A percentile compares a stretch with the other conserved stretches of the same genome.
phyloP scores from a whole-genome alignment of 2,113 vertebrate species.

The Mirounga angustirostris region DNA sequence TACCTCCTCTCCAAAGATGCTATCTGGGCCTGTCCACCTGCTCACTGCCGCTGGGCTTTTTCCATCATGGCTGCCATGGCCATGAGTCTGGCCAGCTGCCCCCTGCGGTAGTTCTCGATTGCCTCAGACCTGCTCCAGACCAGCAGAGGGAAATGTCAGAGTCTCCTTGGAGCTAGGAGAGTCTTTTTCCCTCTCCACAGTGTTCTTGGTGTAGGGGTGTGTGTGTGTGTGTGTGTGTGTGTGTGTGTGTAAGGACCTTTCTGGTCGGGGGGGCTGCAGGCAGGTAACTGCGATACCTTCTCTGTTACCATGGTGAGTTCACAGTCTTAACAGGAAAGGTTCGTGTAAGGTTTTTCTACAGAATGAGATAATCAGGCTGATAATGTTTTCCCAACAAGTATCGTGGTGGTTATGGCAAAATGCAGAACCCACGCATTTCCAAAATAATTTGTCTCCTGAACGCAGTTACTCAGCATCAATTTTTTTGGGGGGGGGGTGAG shows the following conservation, averaged over 20 bases:
- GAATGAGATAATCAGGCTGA: not conserved
- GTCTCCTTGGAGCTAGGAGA: not conserved
- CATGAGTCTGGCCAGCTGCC: not conserved
- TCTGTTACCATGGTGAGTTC: not conserved
- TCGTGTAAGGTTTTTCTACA: not conserved
- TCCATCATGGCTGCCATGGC: not conserved
- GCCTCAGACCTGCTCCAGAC: not conserved
- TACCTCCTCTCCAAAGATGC: not conserved
- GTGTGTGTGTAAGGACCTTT: not conserved
- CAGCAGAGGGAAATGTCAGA: not conserved
- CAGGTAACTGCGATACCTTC: not conserved
- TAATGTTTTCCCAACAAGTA: not conserved
- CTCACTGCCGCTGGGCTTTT: not conserved
- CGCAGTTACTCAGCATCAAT: not conserved
- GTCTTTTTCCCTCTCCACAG: not conserved
- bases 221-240: too few relatives aligned
- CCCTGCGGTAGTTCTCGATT: not conserved
- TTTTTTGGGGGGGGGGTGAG: not conserved
- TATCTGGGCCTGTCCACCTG: not conserved
- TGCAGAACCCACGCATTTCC: not conserved
- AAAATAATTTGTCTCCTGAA: constrained; percentile 16
- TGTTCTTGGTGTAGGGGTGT: not conserved
- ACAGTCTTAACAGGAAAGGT: not conserved
- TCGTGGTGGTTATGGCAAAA: not conserved
- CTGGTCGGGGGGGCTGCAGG: not conserved